Evolutionary conservation across 2,113 vertebrate species (phyloP), one percentile per base, ranked within the genome.

Genomic region (Sciurus niger): DNA sequence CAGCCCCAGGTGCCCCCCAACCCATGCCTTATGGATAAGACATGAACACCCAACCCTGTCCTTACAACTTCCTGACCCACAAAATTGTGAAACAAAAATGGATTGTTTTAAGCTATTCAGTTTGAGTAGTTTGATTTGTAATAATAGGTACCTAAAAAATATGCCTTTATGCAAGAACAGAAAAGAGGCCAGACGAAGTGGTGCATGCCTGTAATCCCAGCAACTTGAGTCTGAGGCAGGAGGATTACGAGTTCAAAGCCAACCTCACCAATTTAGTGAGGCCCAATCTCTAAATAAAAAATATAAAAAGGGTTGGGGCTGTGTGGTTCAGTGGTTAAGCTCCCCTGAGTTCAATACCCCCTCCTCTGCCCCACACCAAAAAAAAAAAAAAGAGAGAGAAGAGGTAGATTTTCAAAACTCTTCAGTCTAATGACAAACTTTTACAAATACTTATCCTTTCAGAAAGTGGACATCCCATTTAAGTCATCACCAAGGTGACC

Each of bases 371-470:
- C 18, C 55, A 58, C 22, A 17, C 53, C 13, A 53, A 53, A 53
- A 53, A 53, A 16, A 1, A 55, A 48, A 48, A 48, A 48, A 48
- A 46, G 4, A 55, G 37, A 92, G 76, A 85, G 25, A 96, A 43
- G 11, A 79, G 32, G 40, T 73, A 28, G 63, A 14, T 89, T 85
- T 94, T 88, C 78, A 94, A 91, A 94, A 40, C 18, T 76, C 30
- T 73, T 32, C 48, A 67, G 65, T 24, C 70, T 90, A 90, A 82
- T 84, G 34, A 58, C 77, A 94, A 78, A 73, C 28, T 53, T 79
- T 89, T 70, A 91, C 4, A 77, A 68, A 94, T 89, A 82, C 55
- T 86, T 48, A 63, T 84, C 79, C 22, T 90, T 92, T 86, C 20
- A 60, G 73, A 94, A 94, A 72, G 53, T 18, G 1, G 28, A 25